Base-by-base conservation (phyloP, 2,113 vertebrate species). In the Hipposideros armiger region DNA sequence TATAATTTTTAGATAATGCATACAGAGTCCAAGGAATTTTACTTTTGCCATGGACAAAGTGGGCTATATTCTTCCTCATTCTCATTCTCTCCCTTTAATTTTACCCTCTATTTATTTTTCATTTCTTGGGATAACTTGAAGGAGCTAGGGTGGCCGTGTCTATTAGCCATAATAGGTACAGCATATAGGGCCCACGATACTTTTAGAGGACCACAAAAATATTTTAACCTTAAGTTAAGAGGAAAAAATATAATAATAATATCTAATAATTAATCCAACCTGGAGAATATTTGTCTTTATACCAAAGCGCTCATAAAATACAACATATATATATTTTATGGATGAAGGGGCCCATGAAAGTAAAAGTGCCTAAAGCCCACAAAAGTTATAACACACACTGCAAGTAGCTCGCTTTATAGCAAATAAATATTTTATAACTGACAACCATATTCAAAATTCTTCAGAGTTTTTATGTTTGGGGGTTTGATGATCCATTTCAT, bases 71-170 rank as follows among this genome's bases (percentile, higher is more conserved):
- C 7, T 36, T 54, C 30, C 47, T 90, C 5, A 56, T 6, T 45
- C 9, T 90, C 36, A 32, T 62, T 76, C 6, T 73, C 3, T 92
- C 28, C 14, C 32, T 88, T 24, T 73, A 64, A 54, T 52, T 78
- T 73, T 90, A 60, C 7, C 73, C 5, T 47, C 11, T 28, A 30
- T 74, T 54, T 28, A 92, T 82, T 15, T 88, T 88, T 88, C 1
- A 28, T 70, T 90, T 91, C 36, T 95, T 62, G n/a, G 11, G 36
- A 42, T 74, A 52, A 58, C 40, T 73, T 94, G 77, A 85, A 58
- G 60, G 56, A 87, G 30, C 30, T n/a, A 67, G 56, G 67, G 17
- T 91, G 26, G 10, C 81, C 19, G 91, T 56, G n/a, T 52, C 78
- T 42, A 28, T 15, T 76, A 58, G 15, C 10, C 56, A 72, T 64